Base-by-base conservation (phyloP, 2,888 invertebrate species). In the Amphipoea lucens region DNA sequence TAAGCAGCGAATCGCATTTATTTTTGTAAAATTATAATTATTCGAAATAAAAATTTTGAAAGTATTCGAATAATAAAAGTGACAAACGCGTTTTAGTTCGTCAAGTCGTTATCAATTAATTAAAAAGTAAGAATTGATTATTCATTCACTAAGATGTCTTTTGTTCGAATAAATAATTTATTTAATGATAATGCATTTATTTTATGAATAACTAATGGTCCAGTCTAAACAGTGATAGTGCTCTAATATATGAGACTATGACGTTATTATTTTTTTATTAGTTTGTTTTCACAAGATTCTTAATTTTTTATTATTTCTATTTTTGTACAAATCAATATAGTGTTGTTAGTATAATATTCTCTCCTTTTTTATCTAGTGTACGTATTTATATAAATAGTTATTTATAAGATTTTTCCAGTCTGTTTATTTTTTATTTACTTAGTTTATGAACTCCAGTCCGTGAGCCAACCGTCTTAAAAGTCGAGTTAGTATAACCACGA, bases 191-290 rank as follows among this genome's bases (percentile, higher is more conserved):
- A 71, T 75, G 29, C n/a, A 69, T 67, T 57, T 66, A 54, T 70
- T 63, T 74, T 71, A 17, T 60, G 12, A 83, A 76, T 72, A 54
- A 62, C 12, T 65, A 76, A 75, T 69, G 5, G 69, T 78, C 48
- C 72, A 88, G 57, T 88, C 74, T 78, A 2, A 87, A 80, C 76
- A 78, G 81, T 67, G 57, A 81, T 74, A 72, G 51, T 74, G 29
- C 29, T 79, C 36, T 77, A 36, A 29, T 69, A 75, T 54, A 65
- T 29, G 45, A 66, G 23, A 66, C 70, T 57, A 70, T 65, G 48
- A 71, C 62, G 42, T 51, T 76, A 68, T 73, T 70, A n/a, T 69
- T 62, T 67, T 65, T 63, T 75, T 54, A 71, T 74, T 70, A 42
- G 6, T 67, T 71, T 67, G 4, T 45, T 81, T 69, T 73, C 23